Conservation (phyloP, 2,888 invertebrate species). For the Balanococcus diminutus region DNA sequence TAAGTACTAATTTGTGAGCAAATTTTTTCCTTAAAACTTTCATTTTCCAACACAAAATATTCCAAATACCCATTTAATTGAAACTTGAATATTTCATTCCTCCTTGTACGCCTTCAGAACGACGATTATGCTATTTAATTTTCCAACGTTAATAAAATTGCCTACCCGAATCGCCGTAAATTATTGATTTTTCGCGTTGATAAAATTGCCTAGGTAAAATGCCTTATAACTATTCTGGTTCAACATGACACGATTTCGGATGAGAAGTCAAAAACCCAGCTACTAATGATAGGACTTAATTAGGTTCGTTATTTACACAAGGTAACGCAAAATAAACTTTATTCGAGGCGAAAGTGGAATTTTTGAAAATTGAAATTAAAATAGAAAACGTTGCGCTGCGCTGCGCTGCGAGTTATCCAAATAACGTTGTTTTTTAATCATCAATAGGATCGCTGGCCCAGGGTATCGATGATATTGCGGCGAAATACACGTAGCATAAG, state of each 20-base stretch:
- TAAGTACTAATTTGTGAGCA: too few relatives aligned
- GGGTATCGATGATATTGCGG: background rate
- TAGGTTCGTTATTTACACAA: conserved; percentile 23
- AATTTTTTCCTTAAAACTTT: too few relatives aligned
- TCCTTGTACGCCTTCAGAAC: background rate
- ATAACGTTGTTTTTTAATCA: conserved; percentile 15
- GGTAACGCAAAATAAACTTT: background rate
- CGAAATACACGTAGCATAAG: background rate
- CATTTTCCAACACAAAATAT: too few relatives aligned
- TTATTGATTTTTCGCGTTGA: background rate
- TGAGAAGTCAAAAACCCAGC: background rate
- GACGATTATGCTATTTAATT: background rate
- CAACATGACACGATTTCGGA: background rate
- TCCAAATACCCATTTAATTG: too few relatives aligned
- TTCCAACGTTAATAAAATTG: background rate
- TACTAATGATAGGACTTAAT: conserved; percentile 10
- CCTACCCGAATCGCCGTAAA: conserved; percentile 3
- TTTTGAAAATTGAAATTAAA: conserved; percentile 4
- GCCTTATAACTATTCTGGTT: background rate
- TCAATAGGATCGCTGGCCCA: background rate
- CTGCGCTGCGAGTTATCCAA: conserved; percentile 15
- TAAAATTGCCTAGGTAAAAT: background rate
- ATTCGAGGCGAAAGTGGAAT: background rate
- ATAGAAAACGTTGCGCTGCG: background rate
- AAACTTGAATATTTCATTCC: conserved; percentile 47